Conservation (phyloP, 2,113 vertebrate species). For the Equus quagga region DNA sequence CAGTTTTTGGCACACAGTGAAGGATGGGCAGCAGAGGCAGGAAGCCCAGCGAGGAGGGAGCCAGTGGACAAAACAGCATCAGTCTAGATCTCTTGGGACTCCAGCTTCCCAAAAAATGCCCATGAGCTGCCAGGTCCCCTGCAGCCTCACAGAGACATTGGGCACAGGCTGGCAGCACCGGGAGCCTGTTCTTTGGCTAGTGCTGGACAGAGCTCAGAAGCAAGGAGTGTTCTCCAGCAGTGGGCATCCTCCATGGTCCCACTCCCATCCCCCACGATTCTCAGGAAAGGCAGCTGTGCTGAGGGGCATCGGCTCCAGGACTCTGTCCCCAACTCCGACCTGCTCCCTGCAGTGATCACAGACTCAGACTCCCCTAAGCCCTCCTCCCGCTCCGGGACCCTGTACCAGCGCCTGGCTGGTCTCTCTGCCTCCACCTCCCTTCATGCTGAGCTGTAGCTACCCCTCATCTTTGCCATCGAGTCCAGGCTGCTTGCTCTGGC, state of each 20-base stretch:
- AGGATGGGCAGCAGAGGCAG: background rate
- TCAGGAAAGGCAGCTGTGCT: background rate
- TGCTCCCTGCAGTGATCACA: background rate
- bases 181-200: background rate
- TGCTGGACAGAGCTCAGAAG: background rate
- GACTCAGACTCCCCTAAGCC: background rate
- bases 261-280: fast-evolving
- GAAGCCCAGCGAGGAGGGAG: too few species aligned
- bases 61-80: background rate
- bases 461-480: background rate
- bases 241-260: too few species aligned
- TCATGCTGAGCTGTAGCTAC: background rate
- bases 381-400: background rate
- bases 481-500: background rate
- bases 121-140: background rate
- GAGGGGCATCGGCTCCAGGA: fast-evolving
- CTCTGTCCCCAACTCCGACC: background rate
- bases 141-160: background rate
- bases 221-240: background rate
- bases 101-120: background rate
- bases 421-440: background rate
- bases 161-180: background rate
- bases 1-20: background rate
- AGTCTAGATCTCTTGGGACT: background rate
- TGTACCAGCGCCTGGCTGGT: background rate